Percentiles rank a stretch among this genome's conserved stretches.
These are phyloP conservation scores for Coilia nasus DNA, from an alignment of 2,797 vertebrate species.

Conservation along the genomic window DNA sequence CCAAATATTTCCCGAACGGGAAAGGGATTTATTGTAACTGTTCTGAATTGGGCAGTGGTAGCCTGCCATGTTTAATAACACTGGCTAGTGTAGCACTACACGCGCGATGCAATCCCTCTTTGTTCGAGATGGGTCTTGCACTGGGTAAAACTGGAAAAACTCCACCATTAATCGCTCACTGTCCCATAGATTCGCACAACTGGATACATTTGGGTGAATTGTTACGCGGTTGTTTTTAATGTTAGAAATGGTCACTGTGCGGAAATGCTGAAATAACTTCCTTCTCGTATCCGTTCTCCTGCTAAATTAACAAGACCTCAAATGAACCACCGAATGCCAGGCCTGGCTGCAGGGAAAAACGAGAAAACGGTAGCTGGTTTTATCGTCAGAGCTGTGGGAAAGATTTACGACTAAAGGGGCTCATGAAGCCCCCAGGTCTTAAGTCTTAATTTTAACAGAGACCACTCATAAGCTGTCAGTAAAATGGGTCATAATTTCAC, in stretches of 20 bases:
- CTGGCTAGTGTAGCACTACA: conserved; percentile 27
- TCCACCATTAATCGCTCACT: neutral
- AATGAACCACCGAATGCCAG: neutral
- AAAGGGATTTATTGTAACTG: neutral
- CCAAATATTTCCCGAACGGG: neutral
- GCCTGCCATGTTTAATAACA: conserved; percentile 49
- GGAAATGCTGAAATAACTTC: conserved; percentile 9
- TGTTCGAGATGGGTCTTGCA: conserved; percentile 27
- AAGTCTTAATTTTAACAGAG: conserved; percentile 14
- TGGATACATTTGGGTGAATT: neutral
- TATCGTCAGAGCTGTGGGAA: neutral
- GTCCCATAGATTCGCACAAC: neutral
- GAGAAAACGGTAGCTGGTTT: conserved; percentile 4
- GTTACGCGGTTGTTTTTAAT: neutral
- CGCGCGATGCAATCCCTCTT: conserved; percentile 40
- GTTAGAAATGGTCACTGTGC: neutral
- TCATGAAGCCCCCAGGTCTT: neutral
- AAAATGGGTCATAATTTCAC: conserved; percentile 31
- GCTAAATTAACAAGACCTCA: neutral
- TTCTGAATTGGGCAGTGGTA: neutral
- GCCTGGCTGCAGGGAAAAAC: neutral
- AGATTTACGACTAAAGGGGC: neutral
- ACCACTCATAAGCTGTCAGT: conserved; percentile 23
- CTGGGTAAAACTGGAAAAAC: conserved; percentile 20
- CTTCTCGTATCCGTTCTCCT: neutral